Base-by-base conservation (phyloP, 2,888 invertebrate genomes). In the Polydesmus complanatus region DNA sequence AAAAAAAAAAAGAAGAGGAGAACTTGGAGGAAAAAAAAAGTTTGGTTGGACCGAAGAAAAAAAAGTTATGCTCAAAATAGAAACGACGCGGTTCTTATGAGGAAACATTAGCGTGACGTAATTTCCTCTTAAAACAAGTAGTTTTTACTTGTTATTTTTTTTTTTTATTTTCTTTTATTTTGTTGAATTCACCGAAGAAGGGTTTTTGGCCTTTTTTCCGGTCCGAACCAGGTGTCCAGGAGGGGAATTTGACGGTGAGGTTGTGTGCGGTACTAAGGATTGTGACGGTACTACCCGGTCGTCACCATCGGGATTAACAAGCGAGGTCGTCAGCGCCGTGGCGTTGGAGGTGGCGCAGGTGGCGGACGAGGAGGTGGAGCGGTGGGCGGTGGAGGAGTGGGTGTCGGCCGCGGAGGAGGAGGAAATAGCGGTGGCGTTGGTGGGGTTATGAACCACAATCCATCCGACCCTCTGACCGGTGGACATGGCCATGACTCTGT, bases 361-460 rank as follows among this genome's bases (percentile, higher is more conserved):
- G 37, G 37, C 37, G 37, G 8, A 37, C 5, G 37, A 37, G 37
- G 37, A 5, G 37, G 37, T 37, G 37, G 37, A 14, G 37, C 37
- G 8, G 37, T 37, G 5, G 37, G 37, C 5, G 37, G 37, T 37
- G 37, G 37, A 37, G 37, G 37, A 14, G 37, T 37, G 8, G 37
- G 37, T 37, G 37, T 37, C 37, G 37, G 37, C 14, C 37, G 37
- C 37, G 37, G 37, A 37, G 37, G 37, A 37, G 37, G 37, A 14
- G 37, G 37, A 37, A n/a, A n/a, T n/a, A n/a, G n/a, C n/a, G 37
- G 5, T 37, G 37, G 37, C 19, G 19, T n/a, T 22, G 51, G 51
- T 22, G 51, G 51, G 22, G 51, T n/a, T 22, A 51, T 51, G 51
- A 51, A 51, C 51, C 51, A 51, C 22, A 51, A 51, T 22, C 51